Evolutionary conservation across 1,140 invertebrate genomes (phyloP).

Genomic region (Drosophila trapezifrons): DNA sequence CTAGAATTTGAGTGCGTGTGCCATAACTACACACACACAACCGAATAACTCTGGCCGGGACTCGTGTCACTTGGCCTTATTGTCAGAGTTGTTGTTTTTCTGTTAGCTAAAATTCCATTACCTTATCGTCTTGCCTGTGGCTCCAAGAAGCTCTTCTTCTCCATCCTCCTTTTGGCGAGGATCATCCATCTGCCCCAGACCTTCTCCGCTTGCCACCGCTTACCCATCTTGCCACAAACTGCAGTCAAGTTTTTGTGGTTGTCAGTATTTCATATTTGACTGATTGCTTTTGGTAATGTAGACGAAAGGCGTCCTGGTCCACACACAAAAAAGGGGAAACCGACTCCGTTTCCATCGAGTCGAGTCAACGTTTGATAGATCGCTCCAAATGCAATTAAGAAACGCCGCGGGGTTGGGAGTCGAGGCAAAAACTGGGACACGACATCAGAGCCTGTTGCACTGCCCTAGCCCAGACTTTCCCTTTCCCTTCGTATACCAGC

Average conservation of each 20-base stretch:
- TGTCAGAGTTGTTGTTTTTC: constrained; percentile 62
- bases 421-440: constrained; percentile 30
- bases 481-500: too few relatives aligned
- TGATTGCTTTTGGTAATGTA: constrained; percentile 78
- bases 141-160: constrained; percentile 32
- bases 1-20: constrained; percentile 33
- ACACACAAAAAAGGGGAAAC: constrained; percentile 15
- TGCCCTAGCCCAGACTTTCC: constrained; percentile 1
- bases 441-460: constrained; percentile 43
- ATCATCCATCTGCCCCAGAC: constrained; percentile 47
- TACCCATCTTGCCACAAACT: constrained; percentile 33
- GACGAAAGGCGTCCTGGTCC: constrained; percentile 39
- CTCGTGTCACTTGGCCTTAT: constrained; percentile 71
- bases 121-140: constrained; percentile 49
- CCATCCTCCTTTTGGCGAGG: constrained; percentile 12
- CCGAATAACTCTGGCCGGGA: constrained; percentile 43
- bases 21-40: constrained; percentile 53
- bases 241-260: constrained; percentile 73
- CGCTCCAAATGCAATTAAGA: constrained; percentile 67
- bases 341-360: constrained; percentile 26
- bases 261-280: constrained; percentile 77
- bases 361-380: constrained; percentile 62
- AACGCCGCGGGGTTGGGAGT: constrained; percentile 15
- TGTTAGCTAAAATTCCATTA: constrained; percentile 55
- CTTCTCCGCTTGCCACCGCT: not conserved